A percentile compares a stretch with the other conserved stretches of the same genome.
Conservation (phyloP, 2,113 vertebrate species). For the Entelurus aequoreus region DNA sequence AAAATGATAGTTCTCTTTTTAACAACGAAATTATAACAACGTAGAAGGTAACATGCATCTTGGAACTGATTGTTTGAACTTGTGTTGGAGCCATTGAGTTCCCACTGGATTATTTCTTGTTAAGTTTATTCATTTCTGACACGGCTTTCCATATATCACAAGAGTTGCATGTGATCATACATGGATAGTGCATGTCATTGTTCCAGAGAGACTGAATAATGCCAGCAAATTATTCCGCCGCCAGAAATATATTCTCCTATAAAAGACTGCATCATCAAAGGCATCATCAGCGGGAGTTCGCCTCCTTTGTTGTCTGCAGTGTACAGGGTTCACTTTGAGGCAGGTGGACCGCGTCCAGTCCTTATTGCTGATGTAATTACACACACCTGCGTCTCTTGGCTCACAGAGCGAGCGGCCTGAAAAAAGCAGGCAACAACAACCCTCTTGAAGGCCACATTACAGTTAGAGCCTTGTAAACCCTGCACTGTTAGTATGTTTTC, state of each 20-base stretch:
- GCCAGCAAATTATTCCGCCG: slow-evolving; percentile 38
- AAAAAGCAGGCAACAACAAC: slow-evolving; percentile 20
- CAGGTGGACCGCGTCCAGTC: slow-evolving; percentile 71
- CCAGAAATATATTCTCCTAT: slow-evolving; percentile 46
- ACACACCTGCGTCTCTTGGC: slow-evolving; percentile 66
- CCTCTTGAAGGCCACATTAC: slow-evolving; percentile 10
- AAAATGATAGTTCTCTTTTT: too few species aligned
- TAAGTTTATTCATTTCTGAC: slow-evolving; percentile 13
- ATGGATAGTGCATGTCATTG: slow-evolving; percentile 28
- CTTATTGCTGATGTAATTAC: slow-evolving; percentile 73
- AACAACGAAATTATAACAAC: too few species aligned
- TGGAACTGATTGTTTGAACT: background rate
- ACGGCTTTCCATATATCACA: slow-evolving; percentile 1
- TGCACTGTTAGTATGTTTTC: too few species aligned
- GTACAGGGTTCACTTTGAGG: slow-evolving; percentile 57
- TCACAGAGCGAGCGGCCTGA: slow-evolving; percentile 35
- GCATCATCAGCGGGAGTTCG: slow-evolving; percentile 43
- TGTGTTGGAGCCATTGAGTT: background rate
- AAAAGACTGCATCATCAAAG: slow-evolving; percentile 53
- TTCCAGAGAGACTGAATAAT: slow-evolving; percentile 53
- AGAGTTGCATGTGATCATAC: slow-evolving; percentile 22
- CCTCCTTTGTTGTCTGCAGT: slow-evolving; percentile 57
- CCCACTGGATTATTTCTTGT: background rate
- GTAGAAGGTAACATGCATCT: too few species aligned
- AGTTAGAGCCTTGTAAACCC: slow-evolving; percentile 36